A percentile compares a stretch with the other conserved stretches of the same genome.
phyloP scores from a whole-genome alignment of 2,113 vertebrate species.

The Suricata suricatta region DNA sequence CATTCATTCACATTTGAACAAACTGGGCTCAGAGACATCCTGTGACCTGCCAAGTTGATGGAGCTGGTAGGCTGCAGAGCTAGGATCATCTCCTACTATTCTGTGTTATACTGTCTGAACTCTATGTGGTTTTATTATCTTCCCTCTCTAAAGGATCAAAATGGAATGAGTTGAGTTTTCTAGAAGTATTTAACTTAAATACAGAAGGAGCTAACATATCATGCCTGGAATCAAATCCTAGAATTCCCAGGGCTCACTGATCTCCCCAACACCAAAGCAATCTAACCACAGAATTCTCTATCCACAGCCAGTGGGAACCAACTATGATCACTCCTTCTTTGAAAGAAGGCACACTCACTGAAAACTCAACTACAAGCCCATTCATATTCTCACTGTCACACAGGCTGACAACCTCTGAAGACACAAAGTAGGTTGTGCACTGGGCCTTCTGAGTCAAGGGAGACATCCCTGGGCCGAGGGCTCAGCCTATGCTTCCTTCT shows the following conservation, averaged over 20 bases:
- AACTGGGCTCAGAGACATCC: neutral
- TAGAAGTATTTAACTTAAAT: neutral
- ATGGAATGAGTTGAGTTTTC: neutral
- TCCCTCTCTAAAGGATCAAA: neutral
- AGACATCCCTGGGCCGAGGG: neutral
- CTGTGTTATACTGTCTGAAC: neutral
- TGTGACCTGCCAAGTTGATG: neutral
- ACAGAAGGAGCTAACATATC: neutral
- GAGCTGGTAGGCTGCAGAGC: neutral
- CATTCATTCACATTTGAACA: neutral
- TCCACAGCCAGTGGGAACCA: neutral
- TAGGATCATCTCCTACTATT: rapidly evolving
- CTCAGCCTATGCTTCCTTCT: neutral
- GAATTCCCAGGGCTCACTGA: neutral
- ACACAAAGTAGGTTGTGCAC: rapidly evolving
- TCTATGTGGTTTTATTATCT: neutral
- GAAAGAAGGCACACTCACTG: neutral
- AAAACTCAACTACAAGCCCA: neutral
- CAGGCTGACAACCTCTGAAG: neutral
- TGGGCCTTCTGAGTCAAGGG: neutral
- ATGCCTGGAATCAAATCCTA: neutral
- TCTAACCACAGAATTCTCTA: neutral
- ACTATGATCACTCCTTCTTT: neutral
- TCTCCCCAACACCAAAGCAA: rapidly evolving
- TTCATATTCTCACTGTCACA: neutral